A percentile compares a stretch with the other conserved stretches of the same genome.
Conservation (phyloP, 2,113 vertebrate genomes). For the Cinclus cinclus region DNA sequence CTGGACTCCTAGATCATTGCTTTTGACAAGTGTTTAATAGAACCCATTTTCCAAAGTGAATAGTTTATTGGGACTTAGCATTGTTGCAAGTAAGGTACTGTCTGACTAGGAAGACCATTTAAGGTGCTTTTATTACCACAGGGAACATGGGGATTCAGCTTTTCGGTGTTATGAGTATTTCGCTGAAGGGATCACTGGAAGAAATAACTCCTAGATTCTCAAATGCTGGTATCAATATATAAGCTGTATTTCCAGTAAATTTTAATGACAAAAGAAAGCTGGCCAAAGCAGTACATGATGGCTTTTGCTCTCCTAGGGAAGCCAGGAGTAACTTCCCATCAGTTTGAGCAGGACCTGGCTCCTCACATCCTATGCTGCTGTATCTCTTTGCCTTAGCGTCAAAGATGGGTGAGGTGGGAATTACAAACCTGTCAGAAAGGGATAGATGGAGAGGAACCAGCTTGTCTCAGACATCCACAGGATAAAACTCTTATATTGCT, state of each 20-base stretch:
- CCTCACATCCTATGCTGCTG: background rate
- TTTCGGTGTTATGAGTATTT: background rate
- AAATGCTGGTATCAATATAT: background rate
- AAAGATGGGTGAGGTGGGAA: background rate
- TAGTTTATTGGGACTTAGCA: background rate
- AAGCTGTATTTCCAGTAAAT: background rate
- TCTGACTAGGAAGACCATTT: background rate
- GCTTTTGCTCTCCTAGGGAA: background rate
- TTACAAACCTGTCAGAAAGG: background rate
- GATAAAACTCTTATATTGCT: background rate
- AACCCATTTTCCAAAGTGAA: background rate
- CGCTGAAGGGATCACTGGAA: background rate
- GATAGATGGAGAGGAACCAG: background rate
- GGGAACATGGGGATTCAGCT: background rate
- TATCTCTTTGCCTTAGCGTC: fast-evolving
- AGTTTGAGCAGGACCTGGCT: background rate
- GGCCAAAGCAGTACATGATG: background rate
- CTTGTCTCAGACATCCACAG: background rate
- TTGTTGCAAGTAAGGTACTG: background rate
- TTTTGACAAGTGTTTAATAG: background rate
- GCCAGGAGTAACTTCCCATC: background rate
- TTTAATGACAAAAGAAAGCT: background rate
- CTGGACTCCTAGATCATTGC: background rate
- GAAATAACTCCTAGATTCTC: background rate
- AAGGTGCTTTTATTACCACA: background rate